Evolutionary conservation across 2,797 vertebrate species (phyloP).

Genomic region (Pipistrellus kuhlii): DNA sequence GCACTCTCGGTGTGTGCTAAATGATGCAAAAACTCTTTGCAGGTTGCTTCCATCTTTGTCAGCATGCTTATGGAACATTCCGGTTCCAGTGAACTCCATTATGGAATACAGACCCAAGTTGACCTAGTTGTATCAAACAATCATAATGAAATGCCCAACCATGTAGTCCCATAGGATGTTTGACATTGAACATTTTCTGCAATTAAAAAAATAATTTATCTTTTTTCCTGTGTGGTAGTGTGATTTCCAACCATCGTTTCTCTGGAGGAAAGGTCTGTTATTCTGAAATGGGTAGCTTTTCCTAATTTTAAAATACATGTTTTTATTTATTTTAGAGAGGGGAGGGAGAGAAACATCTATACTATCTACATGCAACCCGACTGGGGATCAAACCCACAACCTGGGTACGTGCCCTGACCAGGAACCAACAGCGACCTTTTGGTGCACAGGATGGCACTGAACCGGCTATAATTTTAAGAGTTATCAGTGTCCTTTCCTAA

Average conservation of each 20-base stretch:
- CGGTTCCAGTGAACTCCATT: background rate
- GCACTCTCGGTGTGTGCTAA: background rate
- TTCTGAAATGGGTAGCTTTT: slow-evolving; percentile 3
- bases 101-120: background rate
- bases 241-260: background rate
- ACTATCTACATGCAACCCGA: background rate
- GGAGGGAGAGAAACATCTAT: background rate
- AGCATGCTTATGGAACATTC: background rate
- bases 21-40: background rate
- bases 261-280: background rate
- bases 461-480: background rate
- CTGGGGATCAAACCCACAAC: background rate
- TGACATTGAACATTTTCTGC: background rate
- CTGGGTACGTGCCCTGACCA: background rate
- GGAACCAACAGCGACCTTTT: background rate
- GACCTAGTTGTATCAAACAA: background rate
- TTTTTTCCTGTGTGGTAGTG: background rate
- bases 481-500: slow-evolving; percentile 17
- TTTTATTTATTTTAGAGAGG: background rate
- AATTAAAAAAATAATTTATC: background rate
- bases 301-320: background rate
- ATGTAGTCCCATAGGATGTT: background rate
- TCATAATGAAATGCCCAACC: background rate
- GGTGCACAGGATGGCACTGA: background rate
- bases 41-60: background rate